Base-by-base conservation (phyloP, 2,888 invertebrate genomes). In the Chrysotoxum bicinctum region DNA sequence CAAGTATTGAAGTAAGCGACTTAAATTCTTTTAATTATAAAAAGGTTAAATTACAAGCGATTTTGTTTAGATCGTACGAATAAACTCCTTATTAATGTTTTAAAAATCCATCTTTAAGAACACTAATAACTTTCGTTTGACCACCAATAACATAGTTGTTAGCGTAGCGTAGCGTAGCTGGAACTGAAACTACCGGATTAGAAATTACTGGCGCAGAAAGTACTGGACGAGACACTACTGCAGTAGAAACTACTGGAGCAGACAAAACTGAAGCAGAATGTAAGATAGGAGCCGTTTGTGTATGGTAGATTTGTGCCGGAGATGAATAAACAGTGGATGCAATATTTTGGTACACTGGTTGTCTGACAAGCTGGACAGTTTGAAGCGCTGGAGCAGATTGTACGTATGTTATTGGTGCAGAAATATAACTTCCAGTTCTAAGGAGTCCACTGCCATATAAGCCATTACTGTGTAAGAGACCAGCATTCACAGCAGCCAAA, bases 401-500 rank as follows among this genome's bases (percentile, higher is more conserved):
- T 6, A 26, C 14, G 12, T 68, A 56, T 9, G 43, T 21, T 0
- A n/a, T 23, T 16, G 37, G 2, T 21, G 60, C n/a, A 19, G 40
- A n/a, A 21, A 58, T 23, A 7, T 23, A 23, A 23, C 9, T 37
- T 60, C 40, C 60, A n/a, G 23, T n/a, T 5, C 40, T 16, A 14
- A n/a, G 0, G 2, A 16, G 4, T 10, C 60, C 40, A 16, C 16
- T 16, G n/a, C 23, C 9, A 16, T 40, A 40, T 1, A 40, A 2
- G 4, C 35, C 40, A 40, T 6, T 21, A 2, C 2, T n/a, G n/a
- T 0, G 6, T n/a, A 40, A n/a, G 14, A 26, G 2, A 40, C 40
- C 40, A 40, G 82, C 82, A 78, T 78, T 78, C 5, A 73, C 68
- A 19, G 62, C 45, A 69, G 73, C 78, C 52, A 83, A 72, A 16